These are phyloP conservation scores for Callimorpha dominula DNA, from an alignment of 2,888 invertebrate genomes.

Conservation along the genomic window DNA sequence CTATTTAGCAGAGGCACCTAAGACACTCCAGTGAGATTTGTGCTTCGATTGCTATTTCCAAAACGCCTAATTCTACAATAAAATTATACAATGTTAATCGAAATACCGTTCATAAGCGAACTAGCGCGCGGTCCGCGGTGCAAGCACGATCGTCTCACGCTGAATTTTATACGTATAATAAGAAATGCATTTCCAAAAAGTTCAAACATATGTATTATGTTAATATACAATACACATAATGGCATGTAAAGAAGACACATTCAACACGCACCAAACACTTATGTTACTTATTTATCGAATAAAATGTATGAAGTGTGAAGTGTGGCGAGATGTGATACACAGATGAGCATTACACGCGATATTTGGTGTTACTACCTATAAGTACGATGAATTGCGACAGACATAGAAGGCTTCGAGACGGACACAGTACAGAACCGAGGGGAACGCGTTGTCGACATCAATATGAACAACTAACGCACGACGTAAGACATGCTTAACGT, in stretches of 20 bases:
- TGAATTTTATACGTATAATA: conserved; percentile 78
- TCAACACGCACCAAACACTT: conserved; percentile 80
- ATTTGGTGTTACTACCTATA: conserved; percentile 51
- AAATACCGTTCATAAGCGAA: conserved; percentile 65
- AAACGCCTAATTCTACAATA: conserved; percentile 75
- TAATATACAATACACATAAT: conserved; percentile 76
- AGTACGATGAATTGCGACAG: conserved; percentile 39
- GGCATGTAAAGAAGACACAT: conserved; percentile 83
- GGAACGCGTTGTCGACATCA: conserved; percentile 42
- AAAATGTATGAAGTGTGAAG: conserved; percentile 64
- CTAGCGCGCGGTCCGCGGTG: conserved; percentile 84
- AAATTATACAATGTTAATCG: conserved; percentile 64
- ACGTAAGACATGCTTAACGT: conserved; percentile 66
- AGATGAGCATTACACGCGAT: conserved; percentile 48
- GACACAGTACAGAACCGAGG: conserved; percentile 60
- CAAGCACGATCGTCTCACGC: conserved; percentile 76
- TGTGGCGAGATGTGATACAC: conserved; percentile 56
- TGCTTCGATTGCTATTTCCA: conserved; percentile 75
- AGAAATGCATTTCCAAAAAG: conserved; percentile 83
- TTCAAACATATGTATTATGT: conserved; percentile 77
- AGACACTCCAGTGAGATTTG: conserved; percentile 81
- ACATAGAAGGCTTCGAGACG: conserved; percentile 65
- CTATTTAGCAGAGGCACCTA: conserved; percentile 63
- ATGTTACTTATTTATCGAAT: conserved; percentile 67
- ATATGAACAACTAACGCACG: conserved; percentile 54